phyloP scores from a whole-genome alignment of 2,888 invertebrate genomes.

The Drosophila rubida region DNA sequence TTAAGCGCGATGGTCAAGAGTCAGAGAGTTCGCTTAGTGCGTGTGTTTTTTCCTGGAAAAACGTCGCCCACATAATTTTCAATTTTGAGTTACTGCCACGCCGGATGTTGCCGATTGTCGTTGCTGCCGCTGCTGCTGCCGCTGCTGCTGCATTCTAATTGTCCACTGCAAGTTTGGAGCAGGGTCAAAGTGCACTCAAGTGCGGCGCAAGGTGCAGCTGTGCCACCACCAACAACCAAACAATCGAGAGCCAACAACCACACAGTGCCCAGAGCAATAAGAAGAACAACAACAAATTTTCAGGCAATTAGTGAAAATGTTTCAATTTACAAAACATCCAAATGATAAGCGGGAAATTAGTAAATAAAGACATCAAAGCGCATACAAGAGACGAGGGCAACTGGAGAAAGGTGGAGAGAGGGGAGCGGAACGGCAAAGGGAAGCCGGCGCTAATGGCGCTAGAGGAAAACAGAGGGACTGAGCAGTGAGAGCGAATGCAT shows the following conservation, averaged over 20 bases:
- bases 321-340: slow-evolving; percentile 79
- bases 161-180: slow-evolving; percentile 15
- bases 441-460: slow-evolving; percentile 80
- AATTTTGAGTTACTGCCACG: slow-evolving; percentile 71
- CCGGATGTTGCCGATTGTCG: slow-evolving; percentile 75
- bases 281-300: slow-evolving; percentile 66
- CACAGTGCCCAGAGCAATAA: slow-evolving; percentile 9
- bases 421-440: slow-evolving; percentile 31
- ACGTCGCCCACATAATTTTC: slow-evolving; percentile 79
- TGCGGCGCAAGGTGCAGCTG: slow-evolving; percentile 57
- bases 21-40: slow-evolving; percentile 48
- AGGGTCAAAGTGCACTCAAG: slow-evolving; percentile 72
- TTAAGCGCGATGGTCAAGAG: slow-evolving; percentile 35
- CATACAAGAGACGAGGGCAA: slow-evolving; percentile 17
- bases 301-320: slow-evolving; percentile 80
- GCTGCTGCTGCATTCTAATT: slow-evolving; percentile 15
- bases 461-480: slow-evolving; percentile 15
- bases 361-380: slow-evolving; percentile 79
- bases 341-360: slow-evolving; percentile 81
- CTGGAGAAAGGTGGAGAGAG: neutral
- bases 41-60: slow-evolving; percentile 74
- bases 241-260: slow-evolving; percentile 28
- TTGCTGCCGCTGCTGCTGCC: slow-evolving; percentile 14
- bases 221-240: slow-evolving; percentile 23
- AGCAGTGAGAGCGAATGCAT: slow-evolving; percentile 47